These are phyloP conservation scores for Melinaea marsaeus DNA, from an alignment of 2,888 invertebrate species.

Conservation along the genomic window DNA sequence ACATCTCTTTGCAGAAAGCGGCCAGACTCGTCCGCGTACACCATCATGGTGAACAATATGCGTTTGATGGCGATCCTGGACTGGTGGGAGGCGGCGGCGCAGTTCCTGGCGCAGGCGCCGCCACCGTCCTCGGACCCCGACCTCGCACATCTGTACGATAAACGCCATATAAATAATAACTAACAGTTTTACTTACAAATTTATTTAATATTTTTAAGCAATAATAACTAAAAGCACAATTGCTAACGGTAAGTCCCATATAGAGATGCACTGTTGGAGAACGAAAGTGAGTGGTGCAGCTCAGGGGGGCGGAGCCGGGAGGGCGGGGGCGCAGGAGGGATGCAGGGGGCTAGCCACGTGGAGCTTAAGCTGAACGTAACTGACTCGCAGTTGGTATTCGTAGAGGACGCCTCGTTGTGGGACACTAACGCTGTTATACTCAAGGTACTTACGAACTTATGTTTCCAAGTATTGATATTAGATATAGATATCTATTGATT, in stretches of 20 bases:
- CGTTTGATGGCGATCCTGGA: conserved; percentile 94
- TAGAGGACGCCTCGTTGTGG: conserved; percentile 91
- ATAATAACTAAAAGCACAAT: too few species aligned
- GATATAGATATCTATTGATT: too few species aligned
- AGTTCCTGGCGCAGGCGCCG: conserved; percentile 83
- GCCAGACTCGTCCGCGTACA: conserved; percentile 85
- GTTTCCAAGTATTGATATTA: neutral
- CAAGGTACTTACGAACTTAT: conserved; percentile 66
- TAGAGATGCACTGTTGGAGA: neutral
- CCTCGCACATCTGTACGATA: conserved; percentile 44
- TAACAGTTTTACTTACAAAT: too few species aligned
- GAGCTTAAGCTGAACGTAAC: conserved; percentile 96
- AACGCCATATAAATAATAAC: conserved; percentile 32
- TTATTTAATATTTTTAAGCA: too few species aligned
- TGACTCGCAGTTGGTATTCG: conserved; percentile 95
- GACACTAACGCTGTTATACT: conserved; percentile 97
- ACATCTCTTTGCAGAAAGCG: conserved; percentile 69
- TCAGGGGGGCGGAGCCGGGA: conserved; percentile 15
- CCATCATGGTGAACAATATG: conserved; percentile 95
- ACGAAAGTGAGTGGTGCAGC: conserved; percentile 10
- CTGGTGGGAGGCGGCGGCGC: conserved; percentile 92
- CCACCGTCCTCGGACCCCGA: conserved; percentile 54
- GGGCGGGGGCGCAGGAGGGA: conserved; percentile 13
- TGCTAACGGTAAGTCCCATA: neutral
- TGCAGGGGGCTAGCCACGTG: conserved; percentile 63